phyloP scores from a whole-genome alignment of 2,797 vertebrate genomes.

The Pogonophryne albipinna region DNA sequence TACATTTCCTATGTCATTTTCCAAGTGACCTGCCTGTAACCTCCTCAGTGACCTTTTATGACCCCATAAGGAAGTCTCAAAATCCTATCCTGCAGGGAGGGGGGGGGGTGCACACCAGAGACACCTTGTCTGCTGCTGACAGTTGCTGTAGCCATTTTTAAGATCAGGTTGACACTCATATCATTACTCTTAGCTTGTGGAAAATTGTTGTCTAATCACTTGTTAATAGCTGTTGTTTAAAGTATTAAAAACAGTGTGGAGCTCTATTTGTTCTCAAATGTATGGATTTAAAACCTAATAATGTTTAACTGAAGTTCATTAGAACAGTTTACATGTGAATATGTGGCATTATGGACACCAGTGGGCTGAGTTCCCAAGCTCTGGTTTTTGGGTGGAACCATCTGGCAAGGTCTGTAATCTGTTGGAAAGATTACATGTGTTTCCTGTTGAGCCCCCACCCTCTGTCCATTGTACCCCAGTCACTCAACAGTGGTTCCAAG shows the following conservation, averaged over 20 bases:
- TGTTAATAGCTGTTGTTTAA: background rate
- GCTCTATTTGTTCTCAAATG: no score
- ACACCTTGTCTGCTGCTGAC: conserved; percentile 43
- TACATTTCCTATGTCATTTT: conserved; percentile 19
- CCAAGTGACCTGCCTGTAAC: conserved; percentile 45
- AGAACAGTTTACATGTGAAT: background rate
- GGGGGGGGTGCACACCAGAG: conserved; percentile 31
- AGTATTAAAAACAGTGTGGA: background rate
- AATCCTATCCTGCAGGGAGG: conserved; percentile 17
- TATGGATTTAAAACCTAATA: background rate
- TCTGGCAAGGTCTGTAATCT: conserved; percentile 55
- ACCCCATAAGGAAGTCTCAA: conserved; percentile 41
- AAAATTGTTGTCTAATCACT: background rate
- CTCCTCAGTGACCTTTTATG: conserved; percentile 29
- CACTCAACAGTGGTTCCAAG: conserved; percentile 56
- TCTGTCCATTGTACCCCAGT: conserved; percentile 66
- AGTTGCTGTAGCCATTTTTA: conserved; percentile 66
- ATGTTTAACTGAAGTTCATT: background rate
- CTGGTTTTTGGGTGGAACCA: conserved; percentile 39
- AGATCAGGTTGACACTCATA: conserved; percentile 45
- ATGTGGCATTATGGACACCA: background rate
- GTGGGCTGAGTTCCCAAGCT: conserved; percentile 12
- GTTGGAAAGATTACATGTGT: conserved; percentile 48
- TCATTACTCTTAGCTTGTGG: background rate
- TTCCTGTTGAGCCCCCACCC: conserved; percentile 70